Evolutionary conservation across 2,797 vertebrate genomes (phyloP).

Genomic region (Halcyon badia): DNA sequence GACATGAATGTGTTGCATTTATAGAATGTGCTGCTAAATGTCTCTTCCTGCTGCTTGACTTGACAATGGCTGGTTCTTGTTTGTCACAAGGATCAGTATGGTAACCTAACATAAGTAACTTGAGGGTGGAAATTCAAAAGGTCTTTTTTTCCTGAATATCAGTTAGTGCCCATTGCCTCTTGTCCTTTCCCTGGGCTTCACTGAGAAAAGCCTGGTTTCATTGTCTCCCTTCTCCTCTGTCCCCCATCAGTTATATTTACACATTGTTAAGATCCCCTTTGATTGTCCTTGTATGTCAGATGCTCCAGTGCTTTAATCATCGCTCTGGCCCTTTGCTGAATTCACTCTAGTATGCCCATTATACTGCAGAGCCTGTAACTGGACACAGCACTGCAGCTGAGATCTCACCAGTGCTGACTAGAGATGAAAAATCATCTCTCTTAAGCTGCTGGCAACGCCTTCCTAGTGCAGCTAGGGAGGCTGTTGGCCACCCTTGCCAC

Average conservation of each 20-base stretch:
- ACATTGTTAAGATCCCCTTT: neutral
- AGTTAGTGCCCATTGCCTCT: neutral
- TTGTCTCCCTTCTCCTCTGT: neutral
- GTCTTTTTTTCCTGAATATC: neutral
- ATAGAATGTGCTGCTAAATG: neutral
- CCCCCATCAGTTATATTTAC: neutral
- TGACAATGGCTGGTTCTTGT: neutral
- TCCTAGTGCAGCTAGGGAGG: neutral
- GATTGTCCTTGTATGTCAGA: neutral
- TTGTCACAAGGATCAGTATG: neutral
- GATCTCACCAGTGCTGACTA: neutral
- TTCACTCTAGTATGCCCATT: neutral
- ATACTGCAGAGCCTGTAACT: neutral
- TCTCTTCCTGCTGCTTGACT: conserved; percentile 13
- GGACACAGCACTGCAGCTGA: neutral
- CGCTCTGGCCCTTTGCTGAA: neutral
- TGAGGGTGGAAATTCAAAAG: neutral
- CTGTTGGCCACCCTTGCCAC: neutral
- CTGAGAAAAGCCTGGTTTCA: neutral
- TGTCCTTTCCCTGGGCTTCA: neutral
- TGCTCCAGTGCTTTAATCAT: neutral
- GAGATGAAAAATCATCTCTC: neutral
- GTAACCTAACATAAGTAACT: neutral
- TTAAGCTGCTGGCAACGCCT: neutral
- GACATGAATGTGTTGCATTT: conserved; percentile 15